A percentile compares a stretch with the other conserved stretches of the same genome.
Evolutionary conservation across 2,113 vertebrate species (phyloP).

Genomic region (Daphoenositta chrysoptera): DNA sequence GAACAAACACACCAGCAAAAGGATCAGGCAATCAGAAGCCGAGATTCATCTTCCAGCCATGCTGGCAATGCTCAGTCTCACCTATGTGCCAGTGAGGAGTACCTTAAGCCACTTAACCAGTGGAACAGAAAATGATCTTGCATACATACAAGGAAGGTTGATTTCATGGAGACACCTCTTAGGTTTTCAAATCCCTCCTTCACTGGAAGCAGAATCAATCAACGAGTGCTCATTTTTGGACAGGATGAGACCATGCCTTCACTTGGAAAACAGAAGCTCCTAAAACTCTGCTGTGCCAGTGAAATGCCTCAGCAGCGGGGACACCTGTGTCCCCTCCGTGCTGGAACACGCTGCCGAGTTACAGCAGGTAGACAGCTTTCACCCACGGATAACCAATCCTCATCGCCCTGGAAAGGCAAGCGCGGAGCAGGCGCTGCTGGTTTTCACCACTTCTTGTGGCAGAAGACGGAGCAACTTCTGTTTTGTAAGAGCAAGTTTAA

Average conservation of each 20-base stretch:
- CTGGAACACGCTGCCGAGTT: background rate
- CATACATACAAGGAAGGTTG: background rate
- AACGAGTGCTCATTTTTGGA: background rate
- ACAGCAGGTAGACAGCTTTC: background rate
- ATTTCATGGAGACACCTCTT: background rate
- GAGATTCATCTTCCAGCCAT: background rate
- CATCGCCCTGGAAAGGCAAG: background rate
- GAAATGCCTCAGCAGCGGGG: background rate
- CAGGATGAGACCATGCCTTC: background rate
- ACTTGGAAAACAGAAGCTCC: accelerated
- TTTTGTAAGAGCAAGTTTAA: conserved; percentile 8
- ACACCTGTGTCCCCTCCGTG: background rate
- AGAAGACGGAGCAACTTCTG: conserved; percentile 2
- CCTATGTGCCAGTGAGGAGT: background rate
- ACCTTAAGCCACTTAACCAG: background rate
- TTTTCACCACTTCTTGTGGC: background rate
- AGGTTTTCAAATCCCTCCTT: background rate
- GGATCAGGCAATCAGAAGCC: background rate
- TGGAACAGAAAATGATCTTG: background rate
- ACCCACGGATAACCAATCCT: background rate
- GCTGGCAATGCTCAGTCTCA: background rate
- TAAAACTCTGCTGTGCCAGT: background rate
- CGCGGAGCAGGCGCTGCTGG: accelerated
- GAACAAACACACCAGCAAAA: background rate
- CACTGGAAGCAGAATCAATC: background rate